These are phyloP conservation scores for Rhabdophis nuchalis DNA, from an alignment of 2,797 vertebrate genomes.

Conservation along the genomic window DNA sequence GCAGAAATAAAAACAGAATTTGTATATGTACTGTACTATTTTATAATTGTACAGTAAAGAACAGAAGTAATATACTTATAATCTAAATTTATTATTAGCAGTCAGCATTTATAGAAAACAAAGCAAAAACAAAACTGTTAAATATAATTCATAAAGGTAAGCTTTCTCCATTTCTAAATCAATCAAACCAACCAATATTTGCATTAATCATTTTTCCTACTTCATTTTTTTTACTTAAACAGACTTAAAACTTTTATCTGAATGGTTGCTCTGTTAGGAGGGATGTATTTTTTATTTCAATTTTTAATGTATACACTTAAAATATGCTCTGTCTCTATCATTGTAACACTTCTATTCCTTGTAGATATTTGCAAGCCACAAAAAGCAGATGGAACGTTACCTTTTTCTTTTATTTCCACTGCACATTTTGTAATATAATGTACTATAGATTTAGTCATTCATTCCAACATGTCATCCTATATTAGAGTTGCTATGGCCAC, in stretches of 20 bases:
- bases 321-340: not conserved
- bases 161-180: not conserved
- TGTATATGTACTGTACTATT: not conserved
- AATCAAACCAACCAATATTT: not conserved
- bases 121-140: not conserved
- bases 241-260: not conserved
- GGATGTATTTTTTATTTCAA: not conserved
- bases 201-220: not conserved
- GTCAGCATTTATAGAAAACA: not conserved
- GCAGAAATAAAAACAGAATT: not conserved
- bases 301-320: not conserved
- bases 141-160: not conserved
- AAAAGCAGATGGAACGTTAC: not conserved
- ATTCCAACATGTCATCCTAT: not conserved
- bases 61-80: not conserved
- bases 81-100: not conserved
- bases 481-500: not conserved
- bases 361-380: not conserved
- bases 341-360: not conserved
- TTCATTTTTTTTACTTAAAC: not conserved
- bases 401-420: not conserved
- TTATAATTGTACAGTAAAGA: not conserved
- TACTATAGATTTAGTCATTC: not conserved
- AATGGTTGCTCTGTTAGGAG: not conserved
- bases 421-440: not conserved